phyloP scores from a whole-genome alignment of 1,140 invertebrate genomes.

The Akabosia matsudoensis region DNA sequence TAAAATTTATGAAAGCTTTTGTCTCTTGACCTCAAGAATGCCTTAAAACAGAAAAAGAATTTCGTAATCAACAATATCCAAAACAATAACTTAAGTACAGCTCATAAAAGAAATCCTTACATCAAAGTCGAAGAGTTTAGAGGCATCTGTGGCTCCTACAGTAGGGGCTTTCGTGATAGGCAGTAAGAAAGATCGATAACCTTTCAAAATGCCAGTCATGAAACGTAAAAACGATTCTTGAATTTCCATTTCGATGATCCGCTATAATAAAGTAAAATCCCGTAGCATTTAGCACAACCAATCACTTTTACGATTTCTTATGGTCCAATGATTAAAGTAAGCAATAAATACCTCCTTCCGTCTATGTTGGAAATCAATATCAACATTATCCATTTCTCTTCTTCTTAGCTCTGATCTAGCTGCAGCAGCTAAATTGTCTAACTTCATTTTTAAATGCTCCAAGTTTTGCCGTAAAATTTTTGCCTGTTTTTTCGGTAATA shows the following conservation, averaged over 20 bases:
- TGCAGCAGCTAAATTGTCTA: constrained; percentile 57
- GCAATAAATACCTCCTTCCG: constrained; percentile 60
- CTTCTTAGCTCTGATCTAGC: constrained; percentile 51
- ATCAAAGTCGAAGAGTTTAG: constrained; percentile 89
- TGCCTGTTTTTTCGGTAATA: constrained; percentile 84
- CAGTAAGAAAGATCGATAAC: constrained; percentile 82
- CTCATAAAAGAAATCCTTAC: constrained; percentile 57
- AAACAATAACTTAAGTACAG: constrained; percentile 35
- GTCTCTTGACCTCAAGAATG: constrained; percentile 64
- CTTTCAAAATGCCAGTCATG: constrained; percentile 88
- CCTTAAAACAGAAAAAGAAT: constrained; percentile 49
- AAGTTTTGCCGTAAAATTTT: constrained; percentile 71
- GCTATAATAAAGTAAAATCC: constrained; percentile 57
- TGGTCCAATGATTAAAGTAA: background rate
- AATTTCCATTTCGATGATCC: constrained; percentile 84
- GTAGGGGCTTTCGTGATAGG: constrained; percentile 94
- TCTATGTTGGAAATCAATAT: constrained; percentile 69
- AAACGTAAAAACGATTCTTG: constrained; percentile 96
- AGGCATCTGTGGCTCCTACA: constrained; percentile 87
- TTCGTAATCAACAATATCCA: constrained; percentile 42
- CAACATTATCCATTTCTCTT: constrained; percentile 58
- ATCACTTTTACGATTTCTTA: too few species aligned
- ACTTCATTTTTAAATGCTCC: constrained; percentile 58
- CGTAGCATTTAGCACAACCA: constrained; percentile 16
- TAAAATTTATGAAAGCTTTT: constrained; percentile 90